These are phyloP conservation scores for Sebastes taczanowskii DNA, from an alignment of 2,797 vertebrate species.

Conservation along the genomic window DNA sequence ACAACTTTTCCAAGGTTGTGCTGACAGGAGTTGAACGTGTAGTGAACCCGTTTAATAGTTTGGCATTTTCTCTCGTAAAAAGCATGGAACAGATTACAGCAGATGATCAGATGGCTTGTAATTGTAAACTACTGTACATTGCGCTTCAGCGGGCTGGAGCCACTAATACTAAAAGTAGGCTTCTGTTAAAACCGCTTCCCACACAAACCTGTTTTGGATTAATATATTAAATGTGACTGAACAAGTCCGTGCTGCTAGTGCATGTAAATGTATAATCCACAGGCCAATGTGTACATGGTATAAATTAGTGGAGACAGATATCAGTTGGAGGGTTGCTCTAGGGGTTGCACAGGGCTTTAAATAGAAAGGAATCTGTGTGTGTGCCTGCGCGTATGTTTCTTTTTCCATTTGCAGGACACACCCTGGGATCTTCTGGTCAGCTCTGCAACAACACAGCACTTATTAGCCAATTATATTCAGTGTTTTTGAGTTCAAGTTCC, in stretches of 20 bases:
- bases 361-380: conserved; percentile 78
- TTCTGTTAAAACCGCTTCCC: conserved; percentile 17
- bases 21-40: neutral
- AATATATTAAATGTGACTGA: conserved; percentile 29
- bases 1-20: neutral
- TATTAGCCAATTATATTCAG: conserved; percentile 35
- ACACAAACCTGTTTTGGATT: conserved; percentile 44
- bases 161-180: conserved; percentile 16
- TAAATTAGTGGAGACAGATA: conserved; percentile 60
- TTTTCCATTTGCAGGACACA: conserved; percentile 72
- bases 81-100: neutral
- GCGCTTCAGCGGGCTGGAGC: neutral
- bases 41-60: neutral
- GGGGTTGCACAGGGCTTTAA: conserved; percentile 60
- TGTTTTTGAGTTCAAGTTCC: conserved; percentile 25
- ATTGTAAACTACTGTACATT: conserved; percentile 7
- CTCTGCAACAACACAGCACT: conserved; percentile 51
- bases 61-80: neutral
- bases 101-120: neutral
- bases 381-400: conserved; percentile 63
- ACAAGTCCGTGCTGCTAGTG: conserved; percentile 21
- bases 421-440: conserved; percentile 64
- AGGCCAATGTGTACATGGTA: conserved; percentile 33
- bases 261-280: conserved; percentile 15
- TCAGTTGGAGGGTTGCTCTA: conserved; percentile 54